Evolutionary conservation across 2,113 vertebrate genomes (phyloP).

Genomic region (Campylorhamphus procurvoides): DNA sequence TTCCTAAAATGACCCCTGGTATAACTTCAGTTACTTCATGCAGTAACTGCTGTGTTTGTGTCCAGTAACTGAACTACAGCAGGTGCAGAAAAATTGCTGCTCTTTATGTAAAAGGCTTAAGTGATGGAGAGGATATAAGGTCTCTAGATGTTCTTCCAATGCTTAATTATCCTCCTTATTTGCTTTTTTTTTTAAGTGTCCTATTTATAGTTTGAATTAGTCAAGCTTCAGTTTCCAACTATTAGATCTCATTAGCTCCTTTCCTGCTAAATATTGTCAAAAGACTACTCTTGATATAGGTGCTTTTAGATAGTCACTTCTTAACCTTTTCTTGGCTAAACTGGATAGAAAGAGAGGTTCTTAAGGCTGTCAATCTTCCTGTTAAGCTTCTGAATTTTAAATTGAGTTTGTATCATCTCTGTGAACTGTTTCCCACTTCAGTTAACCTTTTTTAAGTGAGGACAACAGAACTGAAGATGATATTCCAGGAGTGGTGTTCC

Average conservation of each 20-base stretch:
- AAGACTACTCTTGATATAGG: conserved; percentile 53
- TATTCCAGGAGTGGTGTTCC: background rate
- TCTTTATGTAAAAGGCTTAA: background rate
- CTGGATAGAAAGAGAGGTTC: background rate
- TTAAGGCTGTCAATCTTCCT: background rate
- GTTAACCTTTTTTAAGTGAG: background rate
- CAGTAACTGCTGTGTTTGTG: background rate
- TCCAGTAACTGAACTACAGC: background rate
- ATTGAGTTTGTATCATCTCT: background rate
- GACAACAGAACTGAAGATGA: background rate
- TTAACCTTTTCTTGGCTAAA: conserved; percentile 57
- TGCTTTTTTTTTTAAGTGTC: conserved; percentile 42
- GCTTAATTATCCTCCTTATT: conserved; percentile 61
- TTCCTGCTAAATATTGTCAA: conserved; percentile 64
- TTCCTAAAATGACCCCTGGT: background rate
- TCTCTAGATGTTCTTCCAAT: conserved; percentile 40
- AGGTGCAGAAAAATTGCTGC: background rate
- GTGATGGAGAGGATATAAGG: background rate
- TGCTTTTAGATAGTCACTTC: conserved; percentile 33
- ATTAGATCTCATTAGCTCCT: conserved; percentile 63
- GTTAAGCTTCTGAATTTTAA: background rate
- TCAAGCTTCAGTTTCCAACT: conserved; percentile 60
- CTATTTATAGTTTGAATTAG: conserved; percentile 70
- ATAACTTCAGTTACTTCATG: background rate
- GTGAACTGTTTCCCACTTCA: background rate